Percentiles rank a stretch among this genome's conserved stretches.
Conservation (phyloP, 2,888 invertebrate genomes). For the Pimpla rufipes region DNA sequence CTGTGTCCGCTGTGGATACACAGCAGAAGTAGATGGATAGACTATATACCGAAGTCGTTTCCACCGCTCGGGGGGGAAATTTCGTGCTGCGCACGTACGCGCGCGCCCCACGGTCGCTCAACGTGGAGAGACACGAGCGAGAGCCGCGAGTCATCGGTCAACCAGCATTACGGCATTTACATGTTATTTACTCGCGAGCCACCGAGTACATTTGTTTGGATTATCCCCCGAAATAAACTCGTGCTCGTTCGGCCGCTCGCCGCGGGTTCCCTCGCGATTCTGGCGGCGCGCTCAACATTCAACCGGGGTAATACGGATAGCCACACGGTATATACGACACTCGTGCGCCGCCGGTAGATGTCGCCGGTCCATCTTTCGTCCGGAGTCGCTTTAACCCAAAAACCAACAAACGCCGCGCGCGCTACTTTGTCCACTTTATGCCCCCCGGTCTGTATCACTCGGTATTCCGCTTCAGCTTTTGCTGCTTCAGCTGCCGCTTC, state of each 20-base stretch:
- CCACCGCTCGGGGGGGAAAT: constrained; percentile 68
- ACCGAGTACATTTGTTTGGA: constrained; percentile 86
- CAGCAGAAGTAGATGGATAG: constrained; percentile 1
- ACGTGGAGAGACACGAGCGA: constrained; percentile 53
- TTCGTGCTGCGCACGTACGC: constrained; percentile 80
- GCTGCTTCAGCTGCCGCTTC: not conserved
- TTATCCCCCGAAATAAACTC: constrained; percentile 85
- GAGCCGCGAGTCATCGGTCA: constrained; percentile 84
- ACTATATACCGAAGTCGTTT: constrained; percentile 49
- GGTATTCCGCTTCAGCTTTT: constrained; percentile 27
- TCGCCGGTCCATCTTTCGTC: constrained; percentile 69
- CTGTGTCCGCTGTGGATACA: constrained; percentile 12
- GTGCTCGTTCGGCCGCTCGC: constrained; percentile 73
- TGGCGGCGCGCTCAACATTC: constrained; percentile 48
- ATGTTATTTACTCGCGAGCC: constrained; percentile 85
- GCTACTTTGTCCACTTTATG: constrained; percentile 75
- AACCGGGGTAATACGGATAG: constrained; percentile 39
- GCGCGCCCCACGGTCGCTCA: constrained; percentile 57
- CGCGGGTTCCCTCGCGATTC: constrained; percentile 44
- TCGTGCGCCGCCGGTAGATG: constrained; percentile 43
- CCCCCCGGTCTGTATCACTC: constrained; percentile 77
- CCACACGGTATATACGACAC: constrained; percentile 33
- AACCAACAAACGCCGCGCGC: constrained; percentile 81
- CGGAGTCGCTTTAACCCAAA: constrained; percentile 34
- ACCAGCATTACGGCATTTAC: constrained; percentile 85